These are phyloP conservation scores for Spizella passerina DNA, from an alignment of 2,797 vertebrate species.

Conservation along the genomic window DNA sequence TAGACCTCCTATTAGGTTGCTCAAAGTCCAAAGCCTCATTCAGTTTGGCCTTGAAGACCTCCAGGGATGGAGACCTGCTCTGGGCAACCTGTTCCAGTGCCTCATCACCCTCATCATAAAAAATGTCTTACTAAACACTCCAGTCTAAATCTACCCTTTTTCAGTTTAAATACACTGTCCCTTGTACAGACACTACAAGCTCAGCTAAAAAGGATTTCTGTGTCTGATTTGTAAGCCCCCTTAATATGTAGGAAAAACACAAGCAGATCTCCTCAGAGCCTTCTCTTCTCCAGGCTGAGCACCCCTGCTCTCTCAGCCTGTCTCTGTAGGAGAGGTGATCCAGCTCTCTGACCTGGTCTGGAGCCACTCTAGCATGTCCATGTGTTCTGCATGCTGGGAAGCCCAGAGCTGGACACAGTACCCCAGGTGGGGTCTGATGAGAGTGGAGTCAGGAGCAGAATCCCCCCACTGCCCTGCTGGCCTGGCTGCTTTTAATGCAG, in stretches of 20 bases:
- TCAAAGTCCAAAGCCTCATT: neutral
- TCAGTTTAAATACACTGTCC: neutral
- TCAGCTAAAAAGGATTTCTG: neutral
- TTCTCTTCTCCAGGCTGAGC: neutral
- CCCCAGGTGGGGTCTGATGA: neutral
- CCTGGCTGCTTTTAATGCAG: neutral
- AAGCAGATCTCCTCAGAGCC: neutral
- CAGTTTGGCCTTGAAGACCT: neutral
- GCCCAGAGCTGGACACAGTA: neutral
- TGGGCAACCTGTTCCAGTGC: neutral
- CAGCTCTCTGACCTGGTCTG: neutral
- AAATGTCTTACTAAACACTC: neutral
- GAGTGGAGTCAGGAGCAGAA: neutral
- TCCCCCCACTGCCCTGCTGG: neutral
- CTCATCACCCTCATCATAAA: neutral
- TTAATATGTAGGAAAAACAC: neutral
- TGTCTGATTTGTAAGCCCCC: neutral
- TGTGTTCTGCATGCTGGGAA: rapidly evolving
- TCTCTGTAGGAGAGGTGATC: neutral
- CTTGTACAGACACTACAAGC: neutral
- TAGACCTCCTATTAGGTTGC: neutral
- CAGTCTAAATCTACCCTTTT: neutral
- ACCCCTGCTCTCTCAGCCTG: neutral
- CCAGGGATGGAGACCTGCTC: neutral
- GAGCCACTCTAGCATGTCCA: neutral